A percentile compares a stretch with the other conserved stretches of the same genome.
These are phyloP conservation scores for Caranx ignobilis DNA, from an alignment of 2,113 vertebrate species.

Conservation along the genomic window DNA sequence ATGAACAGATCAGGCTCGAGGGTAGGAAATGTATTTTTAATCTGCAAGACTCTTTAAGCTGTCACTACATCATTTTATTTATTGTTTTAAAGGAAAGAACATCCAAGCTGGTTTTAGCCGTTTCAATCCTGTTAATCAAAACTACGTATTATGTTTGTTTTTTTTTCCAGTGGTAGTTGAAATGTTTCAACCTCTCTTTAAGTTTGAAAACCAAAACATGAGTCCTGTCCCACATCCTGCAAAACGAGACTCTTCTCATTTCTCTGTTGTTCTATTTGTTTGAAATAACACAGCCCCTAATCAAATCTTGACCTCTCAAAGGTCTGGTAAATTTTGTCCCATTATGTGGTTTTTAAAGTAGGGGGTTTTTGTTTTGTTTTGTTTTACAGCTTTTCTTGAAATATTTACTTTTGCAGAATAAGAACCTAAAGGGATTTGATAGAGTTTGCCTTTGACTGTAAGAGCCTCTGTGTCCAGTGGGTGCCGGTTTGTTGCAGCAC, in stretches of 20 bases:
- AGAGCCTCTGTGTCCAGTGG: conserved; percentile 43
- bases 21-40: background rate
- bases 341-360: no score
- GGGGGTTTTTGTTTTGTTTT: background rate
- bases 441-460: conserved; percentile 12
- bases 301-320: background rate
- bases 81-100: background rate
- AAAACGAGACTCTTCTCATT: conserved; percentile 4
- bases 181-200: background rate
- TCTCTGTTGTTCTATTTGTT: background rate
- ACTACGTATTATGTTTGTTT: background rate
- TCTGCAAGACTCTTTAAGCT: background rate
- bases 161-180: background rate
- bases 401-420: conserved; percentile 44
- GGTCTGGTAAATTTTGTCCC: background rate
- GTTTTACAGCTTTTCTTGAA: background rate
- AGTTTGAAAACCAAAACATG: background rate
- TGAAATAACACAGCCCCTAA: background rate
- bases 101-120: background rate
- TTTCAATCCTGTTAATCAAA: background rate
- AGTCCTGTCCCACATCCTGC: conserved; percentile 22
- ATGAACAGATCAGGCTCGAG: background rate
- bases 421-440: conserved; percentile 15
- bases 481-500: background rate
- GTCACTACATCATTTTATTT: background rate